Conservation (phyloP, 2,113 vertebrate species). For the Emydocephalus ijimae region DNA sequence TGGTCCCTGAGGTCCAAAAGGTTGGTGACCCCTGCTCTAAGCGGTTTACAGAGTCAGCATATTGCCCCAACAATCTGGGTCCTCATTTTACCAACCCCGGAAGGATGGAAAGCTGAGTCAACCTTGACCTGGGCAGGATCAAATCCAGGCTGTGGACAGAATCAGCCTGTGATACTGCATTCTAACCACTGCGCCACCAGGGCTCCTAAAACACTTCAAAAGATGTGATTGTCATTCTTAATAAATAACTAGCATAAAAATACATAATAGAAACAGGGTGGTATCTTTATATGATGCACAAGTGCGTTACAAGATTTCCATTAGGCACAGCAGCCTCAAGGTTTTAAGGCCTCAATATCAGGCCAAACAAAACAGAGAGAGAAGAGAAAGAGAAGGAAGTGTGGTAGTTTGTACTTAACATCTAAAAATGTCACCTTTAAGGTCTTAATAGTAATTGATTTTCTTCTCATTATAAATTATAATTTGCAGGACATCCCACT, state of each 20-base stretch:
- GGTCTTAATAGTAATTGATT: slow-evolving; percentile 74
- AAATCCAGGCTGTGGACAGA: not conserved
- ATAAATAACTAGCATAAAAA: slow-evolving; percentile 89
- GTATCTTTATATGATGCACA: slow-evolving; percentile 87
- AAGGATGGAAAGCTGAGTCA: not conserved
- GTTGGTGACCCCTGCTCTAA: not conserved
- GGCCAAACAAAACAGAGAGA: slow-evolving; percentile 59
- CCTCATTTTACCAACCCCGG: not conserved
- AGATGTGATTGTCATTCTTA: slow-evolving; percentile 91
- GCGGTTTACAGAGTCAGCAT: not conserved
- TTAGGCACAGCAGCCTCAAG: slow-evolving; percentile 76
- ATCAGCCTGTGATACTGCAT: not conserved
- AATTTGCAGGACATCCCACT: slow-evolving; percentile 72
- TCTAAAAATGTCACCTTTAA: slow-evolving; percentile 78
- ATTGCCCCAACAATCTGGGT: not conserved
- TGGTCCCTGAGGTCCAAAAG: too few relatives aligned
- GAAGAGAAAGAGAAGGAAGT: slow-evolving; percentile 16
- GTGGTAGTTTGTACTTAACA: slow-evolving; percentile 78
- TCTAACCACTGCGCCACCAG: not conserved
- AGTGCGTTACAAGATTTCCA: slow-evolving; percentile 84
- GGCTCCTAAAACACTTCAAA: slow-evolving; percentile 60
- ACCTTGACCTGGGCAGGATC: not conserved
- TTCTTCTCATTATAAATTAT: slow-evolving; percentile 71
- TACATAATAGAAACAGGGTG: slow-evolving; percentile 88
- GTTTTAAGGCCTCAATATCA: slow-evolving; percentile 76